Percentiles rank a stretch among this genome's conserved stretches.
Conservation (phyloP, 37 sponge, comb jelly and placozoan species). For the Cliona cf. orientalis region DNA sequence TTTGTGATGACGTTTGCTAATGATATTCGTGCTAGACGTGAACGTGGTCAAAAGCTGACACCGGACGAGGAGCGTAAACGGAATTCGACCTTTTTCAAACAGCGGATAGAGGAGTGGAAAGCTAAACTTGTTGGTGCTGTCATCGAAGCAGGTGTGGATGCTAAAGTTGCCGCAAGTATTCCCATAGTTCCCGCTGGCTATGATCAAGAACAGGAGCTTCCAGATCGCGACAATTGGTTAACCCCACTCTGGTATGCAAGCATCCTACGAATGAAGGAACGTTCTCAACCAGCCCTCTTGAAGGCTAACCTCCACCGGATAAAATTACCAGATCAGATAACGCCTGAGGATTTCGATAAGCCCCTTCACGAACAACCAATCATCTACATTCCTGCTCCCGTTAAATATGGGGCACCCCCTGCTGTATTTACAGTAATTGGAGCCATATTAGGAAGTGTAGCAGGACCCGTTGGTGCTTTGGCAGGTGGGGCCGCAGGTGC, state of each 20-base stretch:
- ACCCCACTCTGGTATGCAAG: conserved; percentile 19
- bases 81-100: neutral
- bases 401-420: neutral
- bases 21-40: too few species aligned
- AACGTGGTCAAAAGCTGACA: too few species aligned
- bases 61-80: neutral
- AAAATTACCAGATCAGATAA: neutral
- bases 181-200: conserved; percentile 9
- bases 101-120: neutral
- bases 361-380: conserved; percentile 7
- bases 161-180: neutral
- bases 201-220: neutral
- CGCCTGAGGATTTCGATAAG: conserved; percentile 1
- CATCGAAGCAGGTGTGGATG: neutral
- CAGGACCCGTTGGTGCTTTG: neutral
- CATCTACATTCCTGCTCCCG: neutral
- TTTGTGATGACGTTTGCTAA: too few species aligned
- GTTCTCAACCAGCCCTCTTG: conserved; percentile 5
- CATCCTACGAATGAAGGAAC: conserved; percentile 8
- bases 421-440: neutral
- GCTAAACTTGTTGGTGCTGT: neutral
- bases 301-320: conserved; percentile 2
- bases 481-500: conserved; percentile 2
- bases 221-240: conserved; percentile 10
- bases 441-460: neutral